Evolutionary conservation across 2,113 vertebrate species (phyloP), one percentile per base, ranked within the genome.

Genomic region (Syngnathus floridae): DNA sequence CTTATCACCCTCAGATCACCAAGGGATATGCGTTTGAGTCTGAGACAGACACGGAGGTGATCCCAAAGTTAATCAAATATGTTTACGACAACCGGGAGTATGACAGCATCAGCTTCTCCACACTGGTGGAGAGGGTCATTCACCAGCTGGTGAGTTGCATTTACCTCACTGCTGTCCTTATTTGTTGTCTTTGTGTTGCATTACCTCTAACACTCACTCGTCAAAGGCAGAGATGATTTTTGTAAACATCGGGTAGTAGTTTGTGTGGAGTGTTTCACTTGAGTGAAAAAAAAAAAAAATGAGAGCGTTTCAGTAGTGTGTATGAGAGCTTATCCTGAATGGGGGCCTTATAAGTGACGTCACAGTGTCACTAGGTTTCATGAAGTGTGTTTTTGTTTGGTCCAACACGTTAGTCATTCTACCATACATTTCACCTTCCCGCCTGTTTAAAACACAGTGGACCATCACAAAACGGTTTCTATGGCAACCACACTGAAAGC

Each of bases 21-120:
- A 96, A 98, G 89, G 94, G 94, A 70, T 99, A 97, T 0, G 93
- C 94, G 67, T 99, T 99, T 72, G 96, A 99, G 86, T 99, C 96
- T 16, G 95, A 99, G 80, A 99, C 96, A 0, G 96, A 99, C 79
- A 99, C 96, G 4, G 96, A 98, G 84, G 95, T 96, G 1, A 98
- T 98, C 66, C 94, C 96, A 3, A 98, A 98, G 69, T 21, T 98
- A 87, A 93, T 93, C 83, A 98, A 98, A 73, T 98, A 98, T n/a
- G 66, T 98, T 71, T 96, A 95, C 54, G 95, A 98, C 91, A 96
- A 98, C 87, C 91, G 92, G 65, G 96, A 98, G 76, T 87, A 70
- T 0, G 91, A 95, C 63, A 86, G 83, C 31, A 75, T 94, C 74
- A 89, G 91, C 40, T 98, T 98, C 85, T 94, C 94, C 72, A 92